A percentile compares a stretch with the other conserved stretches of the same genome.
phyloP scores from a whole-genome alignment of 2,113 vertebrate genomes.

The Laticauda colubrina region DNA sequence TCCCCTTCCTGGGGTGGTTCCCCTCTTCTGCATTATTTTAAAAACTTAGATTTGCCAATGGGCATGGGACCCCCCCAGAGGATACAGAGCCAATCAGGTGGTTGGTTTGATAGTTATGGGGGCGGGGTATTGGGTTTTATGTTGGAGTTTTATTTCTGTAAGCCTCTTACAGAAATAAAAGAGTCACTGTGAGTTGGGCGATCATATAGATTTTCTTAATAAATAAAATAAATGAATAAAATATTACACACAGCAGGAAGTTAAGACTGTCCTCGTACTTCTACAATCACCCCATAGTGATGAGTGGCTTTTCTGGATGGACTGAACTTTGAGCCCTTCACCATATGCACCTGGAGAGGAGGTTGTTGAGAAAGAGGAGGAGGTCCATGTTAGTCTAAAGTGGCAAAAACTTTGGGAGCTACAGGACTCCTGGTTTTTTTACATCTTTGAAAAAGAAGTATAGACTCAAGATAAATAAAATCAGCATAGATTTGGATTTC shows the following conservation, averaged over 20 bases:
- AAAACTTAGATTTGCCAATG: background rate
- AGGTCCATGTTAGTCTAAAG: background rate
- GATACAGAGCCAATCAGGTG: background rate
- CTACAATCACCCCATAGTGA: background rate
- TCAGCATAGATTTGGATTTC: conserved; percentile 3
- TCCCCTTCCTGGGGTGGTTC: background rate
- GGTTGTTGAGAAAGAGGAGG: background rate
- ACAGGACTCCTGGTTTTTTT: background rate
- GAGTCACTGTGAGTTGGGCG: background rate
- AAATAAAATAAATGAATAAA: background rate
- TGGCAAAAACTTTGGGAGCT: background rate
- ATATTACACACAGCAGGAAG: background rate
- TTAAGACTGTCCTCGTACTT: background rate
- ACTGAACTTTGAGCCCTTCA: background rate
- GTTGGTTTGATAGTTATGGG: background rate
- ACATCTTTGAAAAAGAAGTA: background rate
- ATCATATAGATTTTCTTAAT: background rate
- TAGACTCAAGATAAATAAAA: conserved; percentile 10
- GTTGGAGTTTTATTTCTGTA: too few relatives aligned
- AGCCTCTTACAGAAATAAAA: too few relatives aligned
- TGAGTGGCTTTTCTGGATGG: background rate
- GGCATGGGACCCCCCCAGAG: too few relatives aligned
- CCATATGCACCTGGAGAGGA: background rate
- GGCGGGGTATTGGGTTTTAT: too few relatives aligned
- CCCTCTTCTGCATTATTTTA: background rate